Evolutionary conservation across 2,113 vertebrate species (phyloP).

Genomic region (Malaclemys terrapin): DNA sequence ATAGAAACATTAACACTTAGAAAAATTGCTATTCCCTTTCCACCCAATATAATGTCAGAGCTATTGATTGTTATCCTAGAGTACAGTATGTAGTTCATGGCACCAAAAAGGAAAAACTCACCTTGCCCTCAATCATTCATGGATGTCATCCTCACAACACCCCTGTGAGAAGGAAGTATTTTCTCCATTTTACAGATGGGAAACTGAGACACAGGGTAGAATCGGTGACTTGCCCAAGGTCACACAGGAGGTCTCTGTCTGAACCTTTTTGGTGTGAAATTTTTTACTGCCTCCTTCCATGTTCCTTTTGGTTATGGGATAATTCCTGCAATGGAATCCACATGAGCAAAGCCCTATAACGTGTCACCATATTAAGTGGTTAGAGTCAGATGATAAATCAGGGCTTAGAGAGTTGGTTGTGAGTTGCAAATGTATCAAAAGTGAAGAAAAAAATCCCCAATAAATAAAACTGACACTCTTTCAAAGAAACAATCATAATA

Average conservation of each 20-base stretch:
- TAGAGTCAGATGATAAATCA: background rate
- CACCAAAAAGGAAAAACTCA: background rate
- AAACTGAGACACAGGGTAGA: background rate
- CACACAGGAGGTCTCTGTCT: background rate
- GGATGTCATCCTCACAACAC: background rate
- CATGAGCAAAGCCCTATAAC: background rate
- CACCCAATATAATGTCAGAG: background rate
- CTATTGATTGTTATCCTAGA: constrained; percentile 15
- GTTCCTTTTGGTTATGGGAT: background rate
- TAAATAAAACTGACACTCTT: background rate
- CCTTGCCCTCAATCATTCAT: background rate
- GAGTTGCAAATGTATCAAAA: background rate
- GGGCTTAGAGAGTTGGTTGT: background rate
- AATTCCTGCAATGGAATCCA: background rate
- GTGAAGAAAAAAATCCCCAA: background rate
- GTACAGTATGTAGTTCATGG: background rate
- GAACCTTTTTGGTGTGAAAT: background rate
- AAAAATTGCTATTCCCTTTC: background rate
- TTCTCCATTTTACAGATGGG: fast-evolving
- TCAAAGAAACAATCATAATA: background rate
- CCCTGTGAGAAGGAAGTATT: background rate
- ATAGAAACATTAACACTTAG: background rate
- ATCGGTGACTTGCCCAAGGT: background rate
- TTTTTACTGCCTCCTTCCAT: background rate
- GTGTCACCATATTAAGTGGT: background rate